phyloP scores from a whole-genome alignment of 2,888 invertebrate genomes.

The Philopedon plagiatum region DNA sequence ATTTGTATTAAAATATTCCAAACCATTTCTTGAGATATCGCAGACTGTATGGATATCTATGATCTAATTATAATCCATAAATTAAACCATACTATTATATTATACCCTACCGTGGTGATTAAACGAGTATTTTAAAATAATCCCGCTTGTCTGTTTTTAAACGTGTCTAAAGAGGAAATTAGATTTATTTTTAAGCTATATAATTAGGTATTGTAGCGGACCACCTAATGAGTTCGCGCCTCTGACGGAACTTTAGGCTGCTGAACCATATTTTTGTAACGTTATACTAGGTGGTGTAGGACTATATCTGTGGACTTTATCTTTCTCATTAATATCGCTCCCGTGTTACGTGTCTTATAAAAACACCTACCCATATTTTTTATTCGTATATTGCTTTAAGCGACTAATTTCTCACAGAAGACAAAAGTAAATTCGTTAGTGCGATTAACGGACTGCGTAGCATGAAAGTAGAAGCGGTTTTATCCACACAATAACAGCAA shows the following conservation, averaged over 20 bases:
- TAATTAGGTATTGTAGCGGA: constrained; percentile 40
- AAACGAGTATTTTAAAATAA: constrained; percentile 26
- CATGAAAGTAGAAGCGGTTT: too few relatives aligned
- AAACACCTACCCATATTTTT: constrained; percentile 20
- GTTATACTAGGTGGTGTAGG: constrained; percentile 32
- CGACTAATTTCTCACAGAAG: too few relatives aligned
- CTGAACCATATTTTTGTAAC: constrained; percentile 42
- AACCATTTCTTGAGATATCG: too few relatives aligned
- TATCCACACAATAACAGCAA: too few relatives aligned
- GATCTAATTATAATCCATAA: constrained; percentile 3
- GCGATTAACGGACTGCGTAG: too few relatives aligned
- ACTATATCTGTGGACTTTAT: constrained; percentile 40
- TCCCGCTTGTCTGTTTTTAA: constrained; percentile 17
- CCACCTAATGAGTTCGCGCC: constrained; percentile 50
- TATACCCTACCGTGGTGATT: constrained; percentile 16
- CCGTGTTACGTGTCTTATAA: constrained; percentile 32
- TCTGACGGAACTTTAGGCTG: constrained; percentile 32
- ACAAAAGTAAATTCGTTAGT: too few relatives aligned
- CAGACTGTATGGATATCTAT: too few relatives aligned
- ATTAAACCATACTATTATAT: constrained; percentile 1
- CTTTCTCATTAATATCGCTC: constrained; percentile 46
- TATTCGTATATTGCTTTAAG: too few relatives aligned
- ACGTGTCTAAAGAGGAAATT: constrained; percentile 27
- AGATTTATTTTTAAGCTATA: constrained; percentile 39
- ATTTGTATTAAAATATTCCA: too few relatives aligned